Evolutionary conservation across 2,888 invertebrate genomes (phyloP).

Genomic region (Melipona beecheii): DNA sequence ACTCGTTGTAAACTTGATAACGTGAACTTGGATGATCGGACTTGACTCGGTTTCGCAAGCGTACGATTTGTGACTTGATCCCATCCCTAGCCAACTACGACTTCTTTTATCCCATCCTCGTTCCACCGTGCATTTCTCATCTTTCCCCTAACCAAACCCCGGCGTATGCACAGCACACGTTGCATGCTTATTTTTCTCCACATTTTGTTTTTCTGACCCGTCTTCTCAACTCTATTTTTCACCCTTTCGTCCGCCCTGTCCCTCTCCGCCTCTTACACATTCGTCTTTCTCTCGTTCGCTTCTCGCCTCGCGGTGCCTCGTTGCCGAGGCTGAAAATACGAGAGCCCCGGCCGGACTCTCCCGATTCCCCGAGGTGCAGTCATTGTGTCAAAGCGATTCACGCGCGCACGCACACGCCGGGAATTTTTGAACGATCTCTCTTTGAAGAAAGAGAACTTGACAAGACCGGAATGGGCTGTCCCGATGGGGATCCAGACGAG

Average conservation of each 20-base stretch:
- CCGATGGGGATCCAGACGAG: too few relatives aligned
- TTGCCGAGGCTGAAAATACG: conserved; percentile 56
- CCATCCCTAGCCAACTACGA: too few relatives aligned
- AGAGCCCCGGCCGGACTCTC: conserved; percentile 1
- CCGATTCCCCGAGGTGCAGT: conserved; percentile 16
- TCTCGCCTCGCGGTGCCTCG: not conserved
- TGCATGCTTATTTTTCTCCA: conserved; percentile 20
- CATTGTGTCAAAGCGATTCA: conserved; percentile 51
- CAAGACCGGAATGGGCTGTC: conserved; percentile 1
- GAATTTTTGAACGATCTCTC: conserved; percentile 50
- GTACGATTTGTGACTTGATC: too few relatives aligned
- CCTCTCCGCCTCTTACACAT: not conserved
- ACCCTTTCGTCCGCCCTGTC: conserved; percentile 15
- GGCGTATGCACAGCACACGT: not conserved
- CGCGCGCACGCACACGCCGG: conserved; percentile 47
- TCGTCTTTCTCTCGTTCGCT: too few relatives aligned
- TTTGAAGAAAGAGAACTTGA: not conserved
- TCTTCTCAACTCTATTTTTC: conserved; percentile 41
- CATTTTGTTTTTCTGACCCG: conserved; percentile 19
- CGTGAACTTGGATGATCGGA: too few relatives aligned
- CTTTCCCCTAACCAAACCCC: not conserved
- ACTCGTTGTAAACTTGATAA: too few relatives aligned
- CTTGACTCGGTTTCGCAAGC: too few relatives aligned
- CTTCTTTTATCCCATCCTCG: not conserved
- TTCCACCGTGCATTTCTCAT: conserved; percentile 20